Base-by-base conservation (phyloP, 1,140 invertebrate genomes). In the Heliothis subflexa region DNA sequence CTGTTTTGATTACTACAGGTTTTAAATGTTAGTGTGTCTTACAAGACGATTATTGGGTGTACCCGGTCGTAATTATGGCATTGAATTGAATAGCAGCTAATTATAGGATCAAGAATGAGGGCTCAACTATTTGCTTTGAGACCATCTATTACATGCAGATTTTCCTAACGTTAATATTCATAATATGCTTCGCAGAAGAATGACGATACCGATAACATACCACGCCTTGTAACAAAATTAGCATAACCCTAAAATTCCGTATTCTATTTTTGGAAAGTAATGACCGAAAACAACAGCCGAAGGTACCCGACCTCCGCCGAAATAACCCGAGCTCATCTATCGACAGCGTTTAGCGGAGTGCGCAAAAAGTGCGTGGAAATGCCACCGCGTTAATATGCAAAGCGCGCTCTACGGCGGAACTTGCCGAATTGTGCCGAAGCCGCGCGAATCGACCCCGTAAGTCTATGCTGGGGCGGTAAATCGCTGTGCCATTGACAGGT, bases 331-430 rank as follows among this genome's bases (percentile, higher is more conserved):
- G 25, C 21, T 70, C 47, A 50, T 70, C 66, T 70, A 70, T 70
- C 47, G 47, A 70, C 47, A 52, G 5, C 66, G 47, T 70, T 70
- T 70, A 49, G 47, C 21, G 61, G n/a, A 45, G 11, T 52, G 66
- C 47, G 47, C 66, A 70, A 70, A 70, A 70, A 70, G 66, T 70
- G 47, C 47, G 66, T 25, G 12, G 47, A 28, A 12, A 11, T 3
- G 21, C 25, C 25, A 16, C 18, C 64, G 66, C 47, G 50, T 71
- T 71, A 54, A 55, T 71, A 71, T 71, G 68, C 68, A 71, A 71
- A 71, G 25, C 49, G 50, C 28, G 68, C 3, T 33, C 25, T 71
- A 55, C 33, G 13, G 50, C 50, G 49, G 45, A 40, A 9, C 25
- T 14, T n/a, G n/a, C 50, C 50, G 68, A 55, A 71, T 55, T 55